phyloP scores from a whole-genome alignment of 1,140 invertebrate species.

The Sinonovacula constricta region DNA sequence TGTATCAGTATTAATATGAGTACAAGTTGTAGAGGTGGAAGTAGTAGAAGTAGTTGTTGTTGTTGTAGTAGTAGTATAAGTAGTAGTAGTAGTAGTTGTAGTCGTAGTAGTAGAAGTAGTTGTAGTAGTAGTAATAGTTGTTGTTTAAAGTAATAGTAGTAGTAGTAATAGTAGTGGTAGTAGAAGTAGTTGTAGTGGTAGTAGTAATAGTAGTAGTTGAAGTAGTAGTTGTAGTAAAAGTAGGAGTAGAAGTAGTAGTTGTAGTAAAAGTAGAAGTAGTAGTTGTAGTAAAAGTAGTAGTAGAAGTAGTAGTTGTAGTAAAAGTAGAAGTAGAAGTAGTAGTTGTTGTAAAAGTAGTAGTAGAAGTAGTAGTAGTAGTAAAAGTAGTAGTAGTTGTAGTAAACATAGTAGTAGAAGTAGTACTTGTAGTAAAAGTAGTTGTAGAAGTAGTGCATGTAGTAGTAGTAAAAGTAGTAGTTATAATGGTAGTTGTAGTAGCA shows the following conservation, averaged over 20 bases:
- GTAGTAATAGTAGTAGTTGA: constrained; percentile 41
- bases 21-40: constrained; percentile 30
- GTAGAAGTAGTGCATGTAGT: constrained; percentile 40
- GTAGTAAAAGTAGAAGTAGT: constrained; percentile 41
- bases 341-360: constrained; percentile 46
- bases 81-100: no score
- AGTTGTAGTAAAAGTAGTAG: constrained; percentile 42
- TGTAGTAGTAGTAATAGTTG: constrained; percentile 40
- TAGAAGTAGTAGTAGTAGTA: constrained; percentile 43
- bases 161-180: no score
- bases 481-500: constrained; percentile 41
- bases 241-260: constrained; percentile 42
- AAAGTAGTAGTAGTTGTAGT: constrained; percentile 51
- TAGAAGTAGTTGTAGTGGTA: constrained; percentile 39
- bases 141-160: constrained; percentile 10
- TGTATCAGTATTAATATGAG: constrained; percentile 40
- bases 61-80: constrained; percentile 49
- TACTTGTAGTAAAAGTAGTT: constrained; percentile 33
- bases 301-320: constrained; percentile 36
- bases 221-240: constrained; percentile 30
- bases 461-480: constrained; percentile 31
- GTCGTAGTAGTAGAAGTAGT: no score
- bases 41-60: constrained; percentile 39
- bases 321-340: constrained; percentile 44
- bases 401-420: constrained; percentile 41